Evolutionary conservation across 2,113 vertebrate species (phyloP).

Genomic region (Sapajus apella): DNA sequence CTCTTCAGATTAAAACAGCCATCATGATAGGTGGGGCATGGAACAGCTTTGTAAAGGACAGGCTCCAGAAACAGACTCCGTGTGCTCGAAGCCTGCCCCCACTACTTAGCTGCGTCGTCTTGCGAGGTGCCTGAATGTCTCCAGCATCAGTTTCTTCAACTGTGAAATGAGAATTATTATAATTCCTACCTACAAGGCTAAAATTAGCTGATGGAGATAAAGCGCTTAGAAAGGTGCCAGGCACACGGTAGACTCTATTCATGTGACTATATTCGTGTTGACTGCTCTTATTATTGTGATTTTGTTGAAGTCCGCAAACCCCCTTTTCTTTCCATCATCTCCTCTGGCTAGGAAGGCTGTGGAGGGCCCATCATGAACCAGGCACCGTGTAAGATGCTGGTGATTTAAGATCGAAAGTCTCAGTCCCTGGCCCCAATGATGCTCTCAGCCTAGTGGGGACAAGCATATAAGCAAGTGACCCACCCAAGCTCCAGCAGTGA

Average conservation of each 20-base stretch:
- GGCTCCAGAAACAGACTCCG: too few relatives aligned
- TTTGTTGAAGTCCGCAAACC: neutral
- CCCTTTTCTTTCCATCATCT: neutral
- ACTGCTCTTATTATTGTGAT: neutral
- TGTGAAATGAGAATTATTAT: neutral
- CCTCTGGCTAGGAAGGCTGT: neutral
- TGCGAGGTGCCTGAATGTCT: neutral
- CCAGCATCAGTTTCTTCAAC: neutral
- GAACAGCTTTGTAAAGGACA: neutral
- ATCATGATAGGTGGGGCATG: accelerated
- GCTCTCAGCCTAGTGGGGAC: neutral
- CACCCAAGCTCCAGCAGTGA: accelerated
- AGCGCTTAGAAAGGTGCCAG: neutral
- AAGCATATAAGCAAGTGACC: neutral
- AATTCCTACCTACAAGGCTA: neutral
- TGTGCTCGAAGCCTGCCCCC: neutral
- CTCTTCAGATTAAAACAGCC: neutral
- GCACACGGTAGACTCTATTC: neutral
- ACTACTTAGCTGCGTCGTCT: too few relatives aligned
- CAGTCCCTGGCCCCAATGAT: neutral
- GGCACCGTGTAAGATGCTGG: neutral
- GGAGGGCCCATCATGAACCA: neutral
- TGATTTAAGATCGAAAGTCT: neutral
- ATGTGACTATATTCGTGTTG: neutral
- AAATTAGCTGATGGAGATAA: neutral